Evolutionary conservation across 2,888 invertebrate species (phyloP).

Genomic region (Scrobipalpa atriplicella): DNA sequence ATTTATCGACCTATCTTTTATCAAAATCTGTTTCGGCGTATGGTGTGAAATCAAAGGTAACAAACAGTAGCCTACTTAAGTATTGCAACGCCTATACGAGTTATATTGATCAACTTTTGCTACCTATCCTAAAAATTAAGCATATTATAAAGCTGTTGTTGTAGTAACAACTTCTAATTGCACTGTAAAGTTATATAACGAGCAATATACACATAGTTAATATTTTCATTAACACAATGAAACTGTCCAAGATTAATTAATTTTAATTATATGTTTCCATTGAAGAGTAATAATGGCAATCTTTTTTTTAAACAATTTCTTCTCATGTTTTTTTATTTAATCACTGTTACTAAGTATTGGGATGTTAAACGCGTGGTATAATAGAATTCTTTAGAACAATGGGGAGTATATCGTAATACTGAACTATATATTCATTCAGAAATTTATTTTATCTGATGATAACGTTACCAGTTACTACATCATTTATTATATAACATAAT

Average conservation of each 20-base stretch:
- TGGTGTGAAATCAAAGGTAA: no score
- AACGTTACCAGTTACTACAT: not conserved
- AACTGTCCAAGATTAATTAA: not conserved
- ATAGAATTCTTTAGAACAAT: slow-evolving; percentile 18
- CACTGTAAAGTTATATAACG: not conserved
- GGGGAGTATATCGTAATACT: not conserved
- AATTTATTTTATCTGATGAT: not conserved
- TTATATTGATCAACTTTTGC: no score
- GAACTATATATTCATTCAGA: not conserved
- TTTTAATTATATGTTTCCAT: slow-evolving; percentile 13
- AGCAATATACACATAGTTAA: slow-evolving; percentile 7
- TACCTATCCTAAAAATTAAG: no score
- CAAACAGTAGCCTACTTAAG: no score
- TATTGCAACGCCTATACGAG: no score
- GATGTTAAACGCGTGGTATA: not conserved
- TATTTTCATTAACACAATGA: slow-evolving; percentile 15
- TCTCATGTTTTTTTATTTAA: not conserved
- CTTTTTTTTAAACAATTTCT: not conserved
- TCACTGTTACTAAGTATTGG: not conserved
- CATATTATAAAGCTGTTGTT: no score
- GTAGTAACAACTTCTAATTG: not conserved
- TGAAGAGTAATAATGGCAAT: not conserved
- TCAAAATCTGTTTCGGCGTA: no score
- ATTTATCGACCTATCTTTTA: no score
- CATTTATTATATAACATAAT: not conserved